phyloP scores from a whole-genome alignment of 2,113 vertebrate genomes.

The Bettongia penicillata region DNA sequence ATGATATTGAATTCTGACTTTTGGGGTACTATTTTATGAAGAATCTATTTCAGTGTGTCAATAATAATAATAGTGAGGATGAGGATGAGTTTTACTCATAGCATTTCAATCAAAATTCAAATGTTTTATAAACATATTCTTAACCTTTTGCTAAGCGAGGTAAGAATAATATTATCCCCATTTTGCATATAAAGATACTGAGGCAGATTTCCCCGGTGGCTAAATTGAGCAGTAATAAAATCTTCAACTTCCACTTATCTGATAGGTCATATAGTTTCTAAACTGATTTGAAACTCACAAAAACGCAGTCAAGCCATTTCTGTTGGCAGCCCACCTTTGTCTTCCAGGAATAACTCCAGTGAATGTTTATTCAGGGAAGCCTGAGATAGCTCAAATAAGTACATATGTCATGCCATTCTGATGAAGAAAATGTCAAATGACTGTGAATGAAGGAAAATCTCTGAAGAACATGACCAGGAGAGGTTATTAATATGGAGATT shows the following conservation, averaged over 20 bases:
- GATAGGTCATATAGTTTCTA: constrained; percentile 9
- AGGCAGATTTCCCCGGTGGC: constrained; percentile 65
- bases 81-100: constrained; percentile 59
- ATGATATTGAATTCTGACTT: constrained; percentile 73
- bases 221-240: constrained; percentile 58
- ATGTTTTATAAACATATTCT: constrained; percentile 62
- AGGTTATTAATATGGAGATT: constrained; percentile 68
- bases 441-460: constrained; percentile 70
- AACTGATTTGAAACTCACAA: constrained; percentile 59
- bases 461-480: constrained; percentile 67
- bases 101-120: constrained; percentile 34
- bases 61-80: constrained; percentile 53
- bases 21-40: constrained; percentile 63
- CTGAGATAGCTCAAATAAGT: constrained; percentile 61
- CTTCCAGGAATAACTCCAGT: constrained; percentile 63
- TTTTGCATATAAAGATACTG: constrained; percentile 73
- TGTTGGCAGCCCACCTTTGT: constrained; percentile 52
- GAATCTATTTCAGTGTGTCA: constrained; percentile 64
- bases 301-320: constrained; percentile 58
- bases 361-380: constrained; percentile 77
- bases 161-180: constrained; percentile 65
- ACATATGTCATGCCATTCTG: constrained; percentile 60
- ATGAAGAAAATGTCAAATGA: constrained; percentile 75
- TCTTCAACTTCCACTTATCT: constrained; percentile 46
- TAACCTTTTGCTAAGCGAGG: constrained; percentile 40